These are phyloP conservation scores for Bettongia penicillata DNA, from an alignment of 2,113 vertebrate genomes.

Conservation along the genomic window DNA sequence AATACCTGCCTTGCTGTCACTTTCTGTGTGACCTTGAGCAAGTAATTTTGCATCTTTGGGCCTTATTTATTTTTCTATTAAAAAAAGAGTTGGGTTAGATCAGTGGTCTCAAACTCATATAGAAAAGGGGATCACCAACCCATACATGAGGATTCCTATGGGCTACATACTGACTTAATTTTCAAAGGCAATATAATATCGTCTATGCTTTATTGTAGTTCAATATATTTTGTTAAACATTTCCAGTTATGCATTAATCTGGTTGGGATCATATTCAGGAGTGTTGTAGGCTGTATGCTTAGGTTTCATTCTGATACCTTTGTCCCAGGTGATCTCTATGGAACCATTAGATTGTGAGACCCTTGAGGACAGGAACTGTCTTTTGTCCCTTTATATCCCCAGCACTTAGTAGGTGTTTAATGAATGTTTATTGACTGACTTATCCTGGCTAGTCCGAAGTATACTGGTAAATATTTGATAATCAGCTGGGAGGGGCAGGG, in stretches of 20 bases:
- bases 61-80: not conserved
- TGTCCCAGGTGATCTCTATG: not conserved
- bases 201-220: not conserved
- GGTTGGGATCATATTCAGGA: not conserved
- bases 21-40: not conserved
- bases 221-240: not conserved
- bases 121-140: not conserved
- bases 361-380: not conserved
- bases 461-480: not conserved
- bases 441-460: not conserved
- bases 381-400: not conserved
- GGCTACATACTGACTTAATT: too few relatives aligned
- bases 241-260: not conserved
- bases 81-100: conserved; percentile 6
- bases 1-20: not conserved
- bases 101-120: not conserved
- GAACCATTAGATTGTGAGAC: not conserved
- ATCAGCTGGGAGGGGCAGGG: not conserved
- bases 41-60: not conserved
- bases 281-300: not conserved
- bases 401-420: not conserved
- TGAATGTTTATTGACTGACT: not conserved
- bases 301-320: not conserved
- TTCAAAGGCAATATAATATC: too few relatives aligned
- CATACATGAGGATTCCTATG: not conserved